Evolutionary conservation across 2,888 invertebrate species (phyloP).

Genomic region (Eilema depressum): DNA sequence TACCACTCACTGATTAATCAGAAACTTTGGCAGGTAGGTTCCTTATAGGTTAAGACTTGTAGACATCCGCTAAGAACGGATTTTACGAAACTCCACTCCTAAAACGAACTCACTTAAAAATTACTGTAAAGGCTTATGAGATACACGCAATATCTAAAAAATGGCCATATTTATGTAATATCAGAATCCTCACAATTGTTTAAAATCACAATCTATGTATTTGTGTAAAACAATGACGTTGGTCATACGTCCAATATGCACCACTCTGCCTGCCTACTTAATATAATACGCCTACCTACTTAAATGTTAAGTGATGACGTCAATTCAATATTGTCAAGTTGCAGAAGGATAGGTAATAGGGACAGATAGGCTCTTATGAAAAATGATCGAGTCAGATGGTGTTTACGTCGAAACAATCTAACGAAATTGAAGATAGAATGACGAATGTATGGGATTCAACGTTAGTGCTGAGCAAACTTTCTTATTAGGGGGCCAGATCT

Average conservation of each 20-base stretch:
- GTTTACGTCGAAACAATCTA: not conserved
- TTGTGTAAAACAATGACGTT: not conserved
- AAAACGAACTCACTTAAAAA: no score
- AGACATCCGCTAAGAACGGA: no score
- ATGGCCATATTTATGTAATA: not conserved
- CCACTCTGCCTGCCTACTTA: not conserved
- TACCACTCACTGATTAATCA: no score
- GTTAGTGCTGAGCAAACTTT: no score
- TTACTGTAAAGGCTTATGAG: no score
- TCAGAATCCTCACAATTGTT: not conserved
- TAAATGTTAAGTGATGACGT: constrained; percentile 2
- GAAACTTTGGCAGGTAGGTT: no score
- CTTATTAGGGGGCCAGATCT: no score
- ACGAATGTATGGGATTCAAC: no score
- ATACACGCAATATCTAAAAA: not conserved
- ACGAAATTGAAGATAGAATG: no score
- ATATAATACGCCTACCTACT: not conserved
- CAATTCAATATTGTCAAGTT: not conserved
- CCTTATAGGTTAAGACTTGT: no score
- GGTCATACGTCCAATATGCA: not conserved
- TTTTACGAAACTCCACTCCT: no score
- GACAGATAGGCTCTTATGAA: not conserved
- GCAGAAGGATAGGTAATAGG: not conserved
- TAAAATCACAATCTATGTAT: constrained; percentile 1
- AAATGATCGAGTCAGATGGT: not conserved